phyloP scores from a whole-genome alignment of 2,888 invertebrate genomes.

The Axea sp. region DNA sequence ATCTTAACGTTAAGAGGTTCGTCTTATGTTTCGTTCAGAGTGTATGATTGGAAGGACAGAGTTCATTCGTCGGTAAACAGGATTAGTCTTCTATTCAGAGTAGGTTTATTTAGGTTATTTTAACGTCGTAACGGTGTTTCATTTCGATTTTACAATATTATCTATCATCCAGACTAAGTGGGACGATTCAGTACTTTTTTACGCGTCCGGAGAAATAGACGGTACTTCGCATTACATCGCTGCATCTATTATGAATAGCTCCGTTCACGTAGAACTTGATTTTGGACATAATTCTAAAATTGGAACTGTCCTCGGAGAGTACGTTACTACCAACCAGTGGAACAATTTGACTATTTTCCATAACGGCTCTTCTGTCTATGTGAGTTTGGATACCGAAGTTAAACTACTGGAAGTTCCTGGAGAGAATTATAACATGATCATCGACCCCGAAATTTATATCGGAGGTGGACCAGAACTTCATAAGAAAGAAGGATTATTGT shows the following conservation, averaged over 20 bases:
- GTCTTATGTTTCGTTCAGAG: slow-evolving; percentile 94
- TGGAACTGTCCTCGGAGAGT: slow-evolving; percentile 84
- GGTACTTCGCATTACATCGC: slow-evolving; percentile 94
- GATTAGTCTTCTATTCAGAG: slow-evolving; percentile 93
- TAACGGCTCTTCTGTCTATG: slow-evolving; percentile 85
- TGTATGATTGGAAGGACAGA: slow-evolving; percentile 95
- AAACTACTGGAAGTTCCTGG: slow-evolving; percentile 87
- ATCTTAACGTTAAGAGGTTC: slow-evolving; percentile 92
- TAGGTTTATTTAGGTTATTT: slow-evolving; percentile 73
- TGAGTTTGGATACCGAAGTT: slow-evolving; percentile 88
- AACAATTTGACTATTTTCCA: slow-evolving; percentile 94
- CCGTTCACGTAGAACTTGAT: slow-evolving; percentile 92
- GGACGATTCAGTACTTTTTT: slow-evolving; percentile 94
- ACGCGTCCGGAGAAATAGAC: slow-evolving; percentile 94
- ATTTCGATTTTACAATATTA: slow-evolving; percentile 2
- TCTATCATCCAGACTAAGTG: slow-evolving; percentile 86
- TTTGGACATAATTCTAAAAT: slow-evolving; percentile 89
- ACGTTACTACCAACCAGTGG: slow-evolving; percentile 89
- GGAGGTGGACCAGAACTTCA: slow-evolving; percentile 92
- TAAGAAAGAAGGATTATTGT: slow-evolving; percentile 90
- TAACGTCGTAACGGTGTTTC: slow-evolving; percentile 1
- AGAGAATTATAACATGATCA: slow-evolving; percentile 86
- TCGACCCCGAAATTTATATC: slow-evolving; percentile 96
- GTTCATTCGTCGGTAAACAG: slow-evolving; percentile 92
- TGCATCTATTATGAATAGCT: slow-evolving; percentile 90